Evolutionary conservation across 1,140 invertebrate species (phyloP).

Genomic region (Potamilus streckersoni): DNA sequence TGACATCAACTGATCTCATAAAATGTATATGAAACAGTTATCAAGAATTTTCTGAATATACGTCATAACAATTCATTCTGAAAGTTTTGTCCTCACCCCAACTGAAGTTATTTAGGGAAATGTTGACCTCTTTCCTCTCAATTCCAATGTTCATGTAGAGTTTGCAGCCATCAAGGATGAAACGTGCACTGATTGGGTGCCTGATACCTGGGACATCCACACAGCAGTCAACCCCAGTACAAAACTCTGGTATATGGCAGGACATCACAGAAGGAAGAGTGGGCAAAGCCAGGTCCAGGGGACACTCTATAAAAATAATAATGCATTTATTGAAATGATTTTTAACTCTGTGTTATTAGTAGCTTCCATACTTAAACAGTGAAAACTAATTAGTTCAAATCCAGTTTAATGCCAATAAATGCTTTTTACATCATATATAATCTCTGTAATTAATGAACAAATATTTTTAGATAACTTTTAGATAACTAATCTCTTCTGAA

Average conservation of each 20-base stretch:
- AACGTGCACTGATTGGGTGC: conserved; percentile 1
- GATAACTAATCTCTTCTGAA: too few species aligned
- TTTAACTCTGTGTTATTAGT: too few species aligned
- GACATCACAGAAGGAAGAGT: conserved; percentile 2
- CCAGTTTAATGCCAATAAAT: too few species aligned
- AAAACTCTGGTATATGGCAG: conserved; percentile 17
- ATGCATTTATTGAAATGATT: background rate
- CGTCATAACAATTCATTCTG: too few species aligned
- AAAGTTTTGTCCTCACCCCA: conserved; percentile 9
- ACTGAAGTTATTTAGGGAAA: conserved; percentile 11
- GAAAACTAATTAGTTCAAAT: too few species aligned
- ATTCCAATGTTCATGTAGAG: conserved; percentile 9
- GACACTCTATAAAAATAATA: conserved; percentile 12
- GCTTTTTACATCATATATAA: too few species aligned
- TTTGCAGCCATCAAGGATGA: conserved; percentile 14
- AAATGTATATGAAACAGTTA: too few species aligned
- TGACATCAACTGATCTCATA: too few species aligned
- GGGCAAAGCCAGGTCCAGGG: conserved; percentile 5
- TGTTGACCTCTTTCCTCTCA: conserved; percentile 16
- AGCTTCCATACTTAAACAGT: too few species aligned
- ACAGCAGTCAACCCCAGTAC: conserved; percentile 21
- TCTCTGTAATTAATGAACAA: too few species aligned
- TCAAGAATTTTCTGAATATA: too few species aligned
- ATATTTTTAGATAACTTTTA: too few species aligned
- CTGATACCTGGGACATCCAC: background rate